Conservation (phyloP, 2,888 invertebrate genomes). For the Heliconius hortense region DNA sequence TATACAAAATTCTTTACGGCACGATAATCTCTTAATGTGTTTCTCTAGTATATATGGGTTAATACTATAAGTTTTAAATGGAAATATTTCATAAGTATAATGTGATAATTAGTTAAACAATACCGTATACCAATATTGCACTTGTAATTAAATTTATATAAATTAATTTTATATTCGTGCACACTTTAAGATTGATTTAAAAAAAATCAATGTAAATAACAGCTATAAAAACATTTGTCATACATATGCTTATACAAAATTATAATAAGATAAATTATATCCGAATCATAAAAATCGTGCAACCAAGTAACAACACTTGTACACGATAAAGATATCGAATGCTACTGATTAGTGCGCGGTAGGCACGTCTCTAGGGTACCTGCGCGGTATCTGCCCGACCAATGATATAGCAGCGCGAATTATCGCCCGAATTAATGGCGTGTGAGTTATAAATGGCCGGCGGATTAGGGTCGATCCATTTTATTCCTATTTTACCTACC, state of each 20-base stretch:
- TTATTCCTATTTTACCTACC: slow-evolving; percentile 82
- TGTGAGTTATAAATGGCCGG: slow-evolving; percentile 81
- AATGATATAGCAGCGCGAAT: slow-evolving; percentile 74
- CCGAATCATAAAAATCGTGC: slow-evolving; percentile 42
- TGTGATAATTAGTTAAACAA: no score
- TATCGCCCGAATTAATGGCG: slow-evolving; percentile 82
- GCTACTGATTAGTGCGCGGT: slow-evolving; percentile 41
- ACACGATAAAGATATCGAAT: slow-evolving; percentile 42
- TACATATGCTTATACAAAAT: slow-evolving; percentile 25
- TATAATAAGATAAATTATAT: slow-evolving; percentile 28
- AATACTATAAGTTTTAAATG: no score
- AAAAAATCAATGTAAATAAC: slow-evolving; percentile 17
- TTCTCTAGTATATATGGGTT: no score
- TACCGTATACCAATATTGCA: no score
- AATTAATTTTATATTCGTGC: no score
- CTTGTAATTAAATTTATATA: no score
- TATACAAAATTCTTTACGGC: no score
- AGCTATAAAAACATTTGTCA: slow-evolving; percentile 21
- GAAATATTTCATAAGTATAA: no score
- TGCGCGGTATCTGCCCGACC: slow-evolving; percentile 65
- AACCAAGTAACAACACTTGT: slow-evolving; percentile 42
- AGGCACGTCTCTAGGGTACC: slow-evolving; percentile 43
- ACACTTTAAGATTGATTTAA: no score
- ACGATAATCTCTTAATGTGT: no score
- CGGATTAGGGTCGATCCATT: slow-evolving; percentile 78